Percentiles rank a stretch among this genome's conserved stretches.
These are phyloP conservation scores for Pegoplata infirma DNA, from an alignment of 2,888 invertebrate genomes.

Conservation along the genomic window DNA sequence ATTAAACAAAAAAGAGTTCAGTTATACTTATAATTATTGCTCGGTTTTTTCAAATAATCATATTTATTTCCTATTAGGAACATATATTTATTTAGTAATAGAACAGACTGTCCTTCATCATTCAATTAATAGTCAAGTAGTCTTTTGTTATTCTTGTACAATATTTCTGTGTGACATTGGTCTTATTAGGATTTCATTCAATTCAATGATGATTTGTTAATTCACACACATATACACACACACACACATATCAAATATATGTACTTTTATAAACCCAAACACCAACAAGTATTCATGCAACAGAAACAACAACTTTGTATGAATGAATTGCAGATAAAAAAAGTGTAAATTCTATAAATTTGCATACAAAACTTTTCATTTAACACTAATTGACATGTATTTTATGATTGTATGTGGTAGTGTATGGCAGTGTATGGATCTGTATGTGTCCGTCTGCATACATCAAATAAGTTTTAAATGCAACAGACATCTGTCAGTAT, in stretches of 20 bases:
- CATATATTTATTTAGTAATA: too few species aligned
- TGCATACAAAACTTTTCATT: constrained; percentile 62
- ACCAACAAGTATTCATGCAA: constrained; percentile 29
- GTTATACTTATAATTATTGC: too few species aligned
- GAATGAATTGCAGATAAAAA: background rate
- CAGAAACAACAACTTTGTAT: constrained; percentile 3
- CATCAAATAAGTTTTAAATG: constrained; percentile 66
- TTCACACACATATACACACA: too few species aligned
- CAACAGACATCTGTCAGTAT: constrained; percentile 61
- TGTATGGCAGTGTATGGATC: background rate
- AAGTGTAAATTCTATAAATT: constrained; percentile 54
- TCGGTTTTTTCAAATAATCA: too few species aligned
- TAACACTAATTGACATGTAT: constrained; percentile 62
- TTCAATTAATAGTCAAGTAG: constrained; percentile 48
- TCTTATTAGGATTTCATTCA: constrained; percentile 38
- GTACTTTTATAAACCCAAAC: background rate
- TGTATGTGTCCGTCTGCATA: constrained; percentile 59
- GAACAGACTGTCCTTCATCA: background rate
- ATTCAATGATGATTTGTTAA: constrained; percentile 28
- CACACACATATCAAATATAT: too few species aligned
- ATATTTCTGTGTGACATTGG: constrained; percentile 40
- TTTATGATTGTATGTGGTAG: constrained; percentile 33
- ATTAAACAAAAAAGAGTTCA: too few species aligned
- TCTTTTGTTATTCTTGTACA: background rate
- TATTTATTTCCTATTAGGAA: too few species aligned